These are phyloP conservation scores for Streptopelia turtur DNA, from an alignment of 2,797 vertebrate genomes.

Conservation along the genomic window DNA sequence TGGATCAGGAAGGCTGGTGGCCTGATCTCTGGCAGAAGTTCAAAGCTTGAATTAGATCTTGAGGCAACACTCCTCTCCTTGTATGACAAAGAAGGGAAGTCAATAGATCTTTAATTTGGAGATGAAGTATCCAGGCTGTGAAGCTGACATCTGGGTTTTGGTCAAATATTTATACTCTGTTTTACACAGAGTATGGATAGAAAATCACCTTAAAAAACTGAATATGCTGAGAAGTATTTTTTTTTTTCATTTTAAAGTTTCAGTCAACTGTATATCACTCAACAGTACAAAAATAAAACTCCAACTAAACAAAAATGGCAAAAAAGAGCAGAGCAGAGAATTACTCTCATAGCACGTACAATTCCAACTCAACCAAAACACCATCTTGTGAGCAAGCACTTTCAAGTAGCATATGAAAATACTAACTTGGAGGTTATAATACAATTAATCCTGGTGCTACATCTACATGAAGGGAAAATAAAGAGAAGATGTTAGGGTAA, in stretches of 20 bases:
- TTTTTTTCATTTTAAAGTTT: not conserved
- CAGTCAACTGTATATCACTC: not conserved
- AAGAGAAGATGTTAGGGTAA: not conserved
- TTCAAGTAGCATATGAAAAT: not conserved
- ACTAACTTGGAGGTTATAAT: not conserved
- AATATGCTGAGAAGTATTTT: not conserved
- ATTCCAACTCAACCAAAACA: not conserved
- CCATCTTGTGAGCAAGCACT: not conserved
- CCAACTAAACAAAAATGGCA: not conserved
- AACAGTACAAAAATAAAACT: not conserved
- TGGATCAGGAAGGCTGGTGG: conserved; percentile 9
- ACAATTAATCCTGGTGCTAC: not conserved
- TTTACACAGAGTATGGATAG: not conserved
- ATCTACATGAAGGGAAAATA: not conserved
- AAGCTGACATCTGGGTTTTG: not conserved
- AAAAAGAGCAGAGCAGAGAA: not conserved
- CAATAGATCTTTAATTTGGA: not conserved
- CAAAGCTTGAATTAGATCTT: conserved; percentile 49
- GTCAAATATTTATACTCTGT: not conserved
- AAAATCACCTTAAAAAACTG: not conserved
- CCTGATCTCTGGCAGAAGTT: conserved; percentile 24
- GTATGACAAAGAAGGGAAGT: not conserved
- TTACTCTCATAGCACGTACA: not conserved
- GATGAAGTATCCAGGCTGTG: not conserved
- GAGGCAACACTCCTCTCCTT: not conserved